These are phyloP conservation scores for Steatocranus sp. DNA, from an alignment of 2,797 vertebrate species.

Conservation along the genomic window DNA sequence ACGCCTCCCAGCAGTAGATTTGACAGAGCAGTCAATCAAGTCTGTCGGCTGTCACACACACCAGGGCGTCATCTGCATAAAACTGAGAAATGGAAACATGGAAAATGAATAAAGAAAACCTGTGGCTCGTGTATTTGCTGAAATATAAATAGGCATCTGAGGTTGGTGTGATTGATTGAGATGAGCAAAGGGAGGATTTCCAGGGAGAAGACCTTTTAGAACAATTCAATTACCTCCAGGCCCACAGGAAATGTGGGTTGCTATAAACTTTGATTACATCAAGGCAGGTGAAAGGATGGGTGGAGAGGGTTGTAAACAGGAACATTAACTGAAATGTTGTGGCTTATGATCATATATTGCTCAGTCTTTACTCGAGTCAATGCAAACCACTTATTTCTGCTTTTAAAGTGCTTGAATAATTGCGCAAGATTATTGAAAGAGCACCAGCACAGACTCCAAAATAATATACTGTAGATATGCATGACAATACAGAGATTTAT, in stretches of 20 bases:
- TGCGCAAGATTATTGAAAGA: background rate
- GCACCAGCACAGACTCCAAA: background rate
- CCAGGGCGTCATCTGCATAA: slow-evolving; percentile 66
- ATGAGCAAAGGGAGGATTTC: slow-evolving; percentile 77
- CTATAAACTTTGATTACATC: slow-evolving; percentile 47
- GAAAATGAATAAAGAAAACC: slow-evolving; percentile 43
- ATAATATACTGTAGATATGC: background rate
- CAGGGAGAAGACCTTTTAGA: slow-evolving; percentile 82
- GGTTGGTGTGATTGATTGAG: slow-evolving; percentile 82
- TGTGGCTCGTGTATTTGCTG: slow-evolving; percentile 60
- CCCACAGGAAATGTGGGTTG: slow-evolving; percentile 30
- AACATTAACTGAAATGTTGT: slow-evolving; percentile 22
- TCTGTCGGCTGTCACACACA: slow-evolving; percentile 57
- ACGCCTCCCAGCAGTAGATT: slow-evolving; percentile 8
- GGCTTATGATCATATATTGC: slow-evolving; percentile 4
- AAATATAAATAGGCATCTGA: slow-evolving; percentile 52
- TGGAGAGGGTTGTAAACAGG: slow-evolving; percentile 30
- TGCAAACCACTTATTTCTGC: slow-evolving; percentile 13
- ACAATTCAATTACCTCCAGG: slow-evolving; percentile 84
- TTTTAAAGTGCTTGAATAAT: background rate
- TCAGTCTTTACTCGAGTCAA: background rate
- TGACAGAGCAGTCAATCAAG: slow-evolving; percentile 56
- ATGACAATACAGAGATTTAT: slow-evolving; percentile 13
- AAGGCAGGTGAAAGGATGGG: slow-evolving; percentile 37
- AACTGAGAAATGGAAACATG: slow-evolving; percentile 43